phyloP scores from a whole-genome alignment of 92 coral and sea anemone genomes.

The Porites evermanni region DNA sequence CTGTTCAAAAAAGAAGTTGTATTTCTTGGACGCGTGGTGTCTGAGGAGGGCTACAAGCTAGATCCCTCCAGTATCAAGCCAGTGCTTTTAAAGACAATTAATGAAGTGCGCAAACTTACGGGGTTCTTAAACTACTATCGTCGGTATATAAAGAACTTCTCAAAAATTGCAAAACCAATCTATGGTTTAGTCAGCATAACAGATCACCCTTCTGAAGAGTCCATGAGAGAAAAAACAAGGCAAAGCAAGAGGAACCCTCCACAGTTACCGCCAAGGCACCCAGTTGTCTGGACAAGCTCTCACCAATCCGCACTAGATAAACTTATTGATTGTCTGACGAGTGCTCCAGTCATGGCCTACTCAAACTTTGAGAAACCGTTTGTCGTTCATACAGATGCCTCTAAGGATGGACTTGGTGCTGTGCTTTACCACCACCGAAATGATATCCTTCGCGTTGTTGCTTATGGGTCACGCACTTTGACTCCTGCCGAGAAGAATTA shows the following conservation, averaged over 20 bases:
- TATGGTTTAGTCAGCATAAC: slow-evolving; percentile 55
- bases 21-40: slow-evolving; percentile 67
- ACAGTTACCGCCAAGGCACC: slow-evolving; percentile 57
- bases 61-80: slow-evolving; percentile 62
- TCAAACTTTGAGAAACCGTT: slow-evolving; percentile 39
- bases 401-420: slow-evolving; percentile 52
- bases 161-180: slow-evolving; percentile 50
- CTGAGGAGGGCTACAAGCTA: slow-evolving; percentile 49
- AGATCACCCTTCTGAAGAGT: not conserved
- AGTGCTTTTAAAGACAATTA: slow-evolving; percentile 69
- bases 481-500: slow-evolving; percentile 43
- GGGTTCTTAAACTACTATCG: slow-evolving; percentile 71
- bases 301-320: slow-evolving; percentile 62
- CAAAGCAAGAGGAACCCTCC: slow-evolving; percentile 8
- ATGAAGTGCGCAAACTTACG: slow-evolving; percentile 64
- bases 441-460: slow-evolving; percentile 27
- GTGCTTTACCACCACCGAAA: slow-evolving; percentile 36
- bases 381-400: slow-evolving; percentile 50
- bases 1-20: slow-evolving; percentile 57
- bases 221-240: slow-evolving; percentile 13
- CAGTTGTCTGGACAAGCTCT: not conserved
- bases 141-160: slow-evolving; percentile 55
- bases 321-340: slow-evolving; percentile 39
- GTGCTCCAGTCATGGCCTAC: slow-evolving; percentile 61
- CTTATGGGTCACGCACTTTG: slow-evolving; percentile 42